A percentile compares a stretch with the other conserved stretches of the same genome.
Evolutionary conservation across 2,888 invertebrate species (phyloP).

Genomic region (Mimachlamys varia): DNA sequence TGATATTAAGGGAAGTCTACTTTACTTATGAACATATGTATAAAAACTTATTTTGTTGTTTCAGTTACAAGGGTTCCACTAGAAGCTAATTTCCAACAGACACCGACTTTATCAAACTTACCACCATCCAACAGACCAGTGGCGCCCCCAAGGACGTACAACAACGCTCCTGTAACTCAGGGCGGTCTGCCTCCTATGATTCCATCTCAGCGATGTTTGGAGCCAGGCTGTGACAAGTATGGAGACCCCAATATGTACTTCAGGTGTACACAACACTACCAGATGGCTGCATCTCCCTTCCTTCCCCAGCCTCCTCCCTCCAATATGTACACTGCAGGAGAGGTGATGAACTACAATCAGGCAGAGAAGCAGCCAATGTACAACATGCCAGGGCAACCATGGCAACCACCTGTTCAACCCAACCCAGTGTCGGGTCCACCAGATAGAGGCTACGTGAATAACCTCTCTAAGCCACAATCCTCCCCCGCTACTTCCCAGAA

Average conservation of each 20-base stretch:
- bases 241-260: constrained; percentile 60
- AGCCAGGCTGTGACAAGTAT: constrained; percentile 58
- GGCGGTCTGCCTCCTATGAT: constrained; percentile 28
- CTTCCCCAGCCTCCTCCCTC: constrained; percentile 44
- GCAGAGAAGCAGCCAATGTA: background rate
- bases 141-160: background rate
- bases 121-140: constrained; percentile 34
- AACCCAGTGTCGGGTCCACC: background rate
- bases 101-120: constrained; percentile 1
- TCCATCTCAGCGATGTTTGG: constrained; percentile 52
- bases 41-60: background rate
- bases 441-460: background rate
- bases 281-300: constrained; percentile 38
- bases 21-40: background rate
- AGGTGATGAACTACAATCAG: background rate
- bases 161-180: background rate
- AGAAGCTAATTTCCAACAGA: background rate
- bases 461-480: background rate
- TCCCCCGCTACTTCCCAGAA: background rate
- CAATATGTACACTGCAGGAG: background rate
- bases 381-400: background rate
- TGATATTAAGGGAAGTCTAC: background rate
- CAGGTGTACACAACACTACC: constrained; percentile 60
- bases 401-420: background rate
- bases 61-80: background rate